Evolutionary conservation across 1,140 invertebrate genomes (phyloP).

Genomic region (Bombus confusus): DNA sequence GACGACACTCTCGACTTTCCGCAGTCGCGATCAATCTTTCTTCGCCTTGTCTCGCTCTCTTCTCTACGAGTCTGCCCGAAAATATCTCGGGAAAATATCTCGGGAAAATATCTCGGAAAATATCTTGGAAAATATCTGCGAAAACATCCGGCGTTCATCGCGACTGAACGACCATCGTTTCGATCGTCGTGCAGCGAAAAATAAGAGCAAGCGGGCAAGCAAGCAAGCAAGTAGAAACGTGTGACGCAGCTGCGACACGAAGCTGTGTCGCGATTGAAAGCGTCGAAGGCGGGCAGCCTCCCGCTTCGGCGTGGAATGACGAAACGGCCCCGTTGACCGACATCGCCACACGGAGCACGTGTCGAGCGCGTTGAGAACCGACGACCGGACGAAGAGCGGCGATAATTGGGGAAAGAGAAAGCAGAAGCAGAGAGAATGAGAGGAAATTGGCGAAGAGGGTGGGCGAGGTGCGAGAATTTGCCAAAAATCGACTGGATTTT

Average conservation of each 20-base stretch:
- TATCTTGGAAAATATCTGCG: background rate
- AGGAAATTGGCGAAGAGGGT: conserved; percentile 13
- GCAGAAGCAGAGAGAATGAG: too few species aligned
- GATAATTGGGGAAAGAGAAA: background rate
- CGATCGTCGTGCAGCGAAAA: background rate
- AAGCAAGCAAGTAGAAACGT: background rate
- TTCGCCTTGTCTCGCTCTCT: background rate
- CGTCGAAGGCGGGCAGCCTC: background rate
- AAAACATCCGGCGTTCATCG: background rate
- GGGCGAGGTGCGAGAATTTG: conserved; percentile 8
- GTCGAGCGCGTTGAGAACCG: background rate
- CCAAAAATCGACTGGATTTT: conserved; percentile 26
- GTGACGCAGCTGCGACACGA: conserved; percentile 21
- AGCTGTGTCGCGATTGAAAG: background rate
- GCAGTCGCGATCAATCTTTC: conserved; percentile 5
- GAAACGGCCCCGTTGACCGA: conserved; percentile 37
- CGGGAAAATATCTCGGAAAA: background rate
- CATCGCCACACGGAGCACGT: conserved; percentile 36
- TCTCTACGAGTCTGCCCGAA: too few species aligned
- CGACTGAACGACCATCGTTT: conserved; percentile 3
- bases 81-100: background rate
- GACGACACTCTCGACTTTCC: background rate
- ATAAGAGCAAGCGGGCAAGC: background rate
- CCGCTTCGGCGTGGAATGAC: background rate
- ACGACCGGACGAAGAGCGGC: background rate